These are phyloP conservation scores for Promerops cafer DNA, from an alignment of 2,113 vertebrate genomes.

Conservation along the genomic window DNA sequence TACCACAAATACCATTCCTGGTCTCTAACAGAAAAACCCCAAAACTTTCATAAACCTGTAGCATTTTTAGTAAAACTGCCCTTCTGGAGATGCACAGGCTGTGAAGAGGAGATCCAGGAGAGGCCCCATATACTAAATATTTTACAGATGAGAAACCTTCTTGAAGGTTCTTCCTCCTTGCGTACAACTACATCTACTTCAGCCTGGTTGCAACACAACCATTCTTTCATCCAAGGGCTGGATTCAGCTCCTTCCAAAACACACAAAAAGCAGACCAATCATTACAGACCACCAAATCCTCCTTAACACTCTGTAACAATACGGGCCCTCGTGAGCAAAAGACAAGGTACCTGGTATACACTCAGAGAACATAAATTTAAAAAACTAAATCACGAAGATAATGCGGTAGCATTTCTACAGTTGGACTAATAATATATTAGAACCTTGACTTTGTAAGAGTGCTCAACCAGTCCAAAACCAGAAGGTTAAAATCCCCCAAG, in stretches of 20 bases:
- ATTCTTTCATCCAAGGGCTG: not conserved
- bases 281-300: not conserved
- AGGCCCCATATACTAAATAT: no score
- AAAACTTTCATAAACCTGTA: not conserved
- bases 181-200: not conserved
- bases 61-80: not conserved
- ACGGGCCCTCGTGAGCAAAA: not conserved
- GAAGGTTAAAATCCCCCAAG: not conserved
- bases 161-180: not conserved
- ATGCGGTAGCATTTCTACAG: not conserved
- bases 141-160: not conserved
- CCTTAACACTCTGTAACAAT: not conserved
- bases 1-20: accelerated
- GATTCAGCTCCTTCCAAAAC: not conserved
- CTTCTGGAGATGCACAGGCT: not conserved
- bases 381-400: not conserved
- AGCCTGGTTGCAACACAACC: not conserved
- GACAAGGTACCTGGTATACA: not conserved
- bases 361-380: not conserved
- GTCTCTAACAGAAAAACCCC: not conserved
- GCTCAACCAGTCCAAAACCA: not conserved
- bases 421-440: not conserved
- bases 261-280: not conserved
- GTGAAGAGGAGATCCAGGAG: not conserved
- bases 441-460: not conserved